Evolutionary conservation across 2,888 invertebrate species (phyloP).

Genomic region (Netelia fuscicornis): DNA sequence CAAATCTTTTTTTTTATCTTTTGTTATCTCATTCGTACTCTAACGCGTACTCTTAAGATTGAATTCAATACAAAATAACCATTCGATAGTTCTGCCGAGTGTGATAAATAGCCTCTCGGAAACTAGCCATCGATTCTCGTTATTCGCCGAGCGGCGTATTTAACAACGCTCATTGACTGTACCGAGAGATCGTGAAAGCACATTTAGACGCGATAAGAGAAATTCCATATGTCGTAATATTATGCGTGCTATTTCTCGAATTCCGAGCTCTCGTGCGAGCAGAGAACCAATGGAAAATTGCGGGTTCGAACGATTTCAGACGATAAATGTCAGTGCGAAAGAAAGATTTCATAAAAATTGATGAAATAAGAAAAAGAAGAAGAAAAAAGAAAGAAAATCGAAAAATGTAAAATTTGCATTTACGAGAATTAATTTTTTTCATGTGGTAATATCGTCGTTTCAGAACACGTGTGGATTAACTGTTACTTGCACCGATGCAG

Average conservation of each 20-base stretch:
- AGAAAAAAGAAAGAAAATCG: background rate
- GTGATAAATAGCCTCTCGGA: slow-evolving; percentile 72
- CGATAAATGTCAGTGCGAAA: background rate
- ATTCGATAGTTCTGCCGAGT: slow-evolving; percentile 55
- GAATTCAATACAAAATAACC: slow-evolving; percentile 46
- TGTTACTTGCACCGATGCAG: slow-evolving; percentile 5
- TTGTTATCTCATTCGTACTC: slow-evolving; percentile 4
- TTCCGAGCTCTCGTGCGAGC: slow-evolving; percentile 42
- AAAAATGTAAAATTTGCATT: background rate
- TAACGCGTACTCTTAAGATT: slow-evolving; percentile 26
- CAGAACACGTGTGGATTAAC: slow-evolving; percentile 42
- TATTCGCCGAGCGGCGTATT: slow-evolving; percentile 53
- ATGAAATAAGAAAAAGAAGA: background rate
- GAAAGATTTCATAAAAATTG: too few species aligned
- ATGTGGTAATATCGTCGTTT: slow-evolving; percentile 24
- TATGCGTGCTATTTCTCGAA: slow-evolving; percentile 42
- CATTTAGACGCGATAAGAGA: slow-evolving; percentile 60
- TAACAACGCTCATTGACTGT: slow-evolving; percentile 57
- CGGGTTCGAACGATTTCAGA: slow-evolving; percentile 7
- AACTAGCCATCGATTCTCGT: slow-evolving; percentile 67
- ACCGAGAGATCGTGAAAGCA: slow-evolving; percentile 58
- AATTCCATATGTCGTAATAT: slow-evolving; percentile 56
- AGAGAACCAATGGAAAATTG: background rate
- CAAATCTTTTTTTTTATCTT: slow-evolving; percentile 20
- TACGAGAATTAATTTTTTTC: slow-evolving; percentile 17